Evolutionary conservation across 2,113 vertebrate genomes (phyloP), one percentile per base, ranked within the genome.

Genomic region (Embiotoca jacksoni): DNA sequence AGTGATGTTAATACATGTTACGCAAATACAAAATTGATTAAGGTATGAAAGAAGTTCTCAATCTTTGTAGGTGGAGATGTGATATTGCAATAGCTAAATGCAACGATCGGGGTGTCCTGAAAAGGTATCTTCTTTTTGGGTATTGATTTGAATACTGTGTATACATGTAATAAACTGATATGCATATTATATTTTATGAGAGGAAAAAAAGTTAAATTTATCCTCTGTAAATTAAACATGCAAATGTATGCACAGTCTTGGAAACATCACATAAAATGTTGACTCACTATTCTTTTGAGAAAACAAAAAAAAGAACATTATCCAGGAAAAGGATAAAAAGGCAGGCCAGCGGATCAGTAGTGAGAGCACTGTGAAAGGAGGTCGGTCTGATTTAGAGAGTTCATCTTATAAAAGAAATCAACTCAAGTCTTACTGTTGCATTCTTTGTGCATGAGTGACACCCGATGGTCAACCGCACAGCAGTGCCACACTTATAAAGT

Each of bases 381-480:
- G 6, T 53, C 4, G 60, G 5, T 37, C 16, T 58, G 16, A 16
- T 54, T 9, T 10, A 3, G 53, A 36, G 50, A 9, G n/a, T 60
- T 2, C 66, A 62, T 31, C 31, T 9, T 10, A 6, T 15, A 1
- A 35, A 64, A 57, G 9, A 6, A 8, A 44, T 39, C 14, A 64
- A 68, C 55, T 71, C 30, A 57, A 33, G 56, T 39, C 7, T 65
- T 56, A 57, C 15, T 10, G 32, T 50, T 52, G 47, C 52, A 85
- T 89, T 84, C 63, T 72, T 75, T 92, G 90, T 82, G 60, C 88
- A 82, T 92, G 85, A 87, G 89, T 94, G 93, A 93, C 93, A 91
- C 88, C 93, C 53, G 44, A 93, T 94, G 92, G 91, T 88, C 82
- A 79, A 79, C 33, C 54, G 41, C 78, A 81, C 72, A 61, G 49